phyloP scores from a whole-genome alignment of 2,888 invertebrate species.

The Agrilus biguttatus region DNA sequence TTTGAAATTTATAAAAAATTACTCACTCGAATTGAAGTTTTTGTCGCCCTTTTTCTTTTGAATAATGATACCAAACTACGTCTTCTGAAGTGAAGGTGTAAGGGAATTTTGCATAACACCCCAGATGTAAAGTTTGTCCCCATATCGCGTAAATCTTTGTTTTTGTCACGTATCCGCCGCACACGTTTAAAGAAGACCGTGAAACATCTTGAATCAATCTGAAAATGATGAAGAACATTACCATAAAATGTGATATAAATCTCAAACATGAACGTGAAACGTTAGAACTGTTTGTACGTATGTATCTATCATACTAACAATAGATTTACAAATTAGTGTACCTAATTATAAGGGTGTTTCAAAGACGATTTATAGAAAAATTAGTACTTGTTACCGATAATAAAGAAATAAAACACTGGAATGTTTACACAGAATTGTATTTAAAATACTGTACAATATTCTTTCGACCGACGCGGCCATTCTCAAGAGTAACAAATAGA shows the following conservation, averaged over 20 bases:
- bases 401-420: no score
- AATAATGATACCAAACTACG: constrained; percentile 78
- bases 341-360: no score
- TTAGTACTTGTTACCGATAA: no score
- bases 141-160: constrained; percentile 82
- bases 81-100: constrained; percentile 70
- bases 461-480: no score
- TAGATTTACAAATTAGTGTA: background rate
- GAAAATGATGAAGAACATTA: constrained; percentile 10
- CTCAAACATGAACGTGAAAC: background rate
- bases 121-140: constrained; percentile 85
- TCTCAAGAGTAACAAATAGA: no score
- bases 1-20: no score
- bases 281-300: background rate
- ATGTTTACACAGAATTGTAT: no score
- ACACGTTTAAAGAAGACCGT: constrained; percentile 77
- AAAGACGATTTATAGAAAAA: no score
- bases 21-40: constrained; percentile 58
- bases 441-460: no score
- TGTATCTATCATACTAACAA: background rate
- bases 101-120: constrained; percentile 82
- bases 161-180: constrained; percentile 76
- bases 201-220: constrained; percentile 79
- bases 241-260: no score
- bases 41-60: constrained; percentile 74